phyloP scores from a whole-genome alignment of 2,113 vertebrate genomes.

The Ceyx melanurus region DNA sequence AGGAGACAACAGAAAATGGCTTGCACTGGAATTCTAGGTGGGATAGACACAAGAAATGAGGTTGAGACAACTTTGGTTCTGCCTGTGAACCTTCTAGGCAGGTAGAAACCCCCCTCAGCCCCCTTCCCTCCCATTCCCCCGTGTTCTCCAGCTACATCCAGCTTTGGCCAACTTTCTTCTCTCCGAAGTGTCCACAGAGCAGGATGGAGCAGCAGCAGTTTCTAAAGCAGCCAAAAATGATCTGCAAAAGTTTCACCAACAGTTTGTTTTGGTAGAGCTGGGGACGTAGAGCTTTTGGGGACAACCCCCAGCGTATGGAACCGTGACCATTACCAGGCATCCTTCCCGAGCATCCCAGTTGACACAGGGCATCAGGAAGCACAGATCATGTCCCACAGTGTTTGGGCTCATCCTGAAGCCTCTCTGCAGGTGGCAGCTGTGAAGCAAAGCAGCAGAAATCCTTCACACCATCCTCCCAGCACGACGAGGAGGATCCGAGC shows the following conservation, averaged over 20 bases:
- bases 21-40: not conserved
- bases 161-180: not conserved
- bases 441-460: not conserved
- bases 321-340: fast-evolving
- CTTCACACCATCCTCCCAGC: not conserved
- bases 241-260: not conserved
- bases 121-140: not conserved
- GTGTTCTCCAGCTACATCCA: not conserved
- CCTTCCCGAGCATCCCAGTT: not conserved
- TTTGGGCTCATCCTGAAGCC: not conserved
- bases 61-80: not conserved
- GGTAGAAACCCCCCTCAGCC: not conserved
- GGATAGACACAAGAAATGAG: not conserved
- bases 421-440: not conserved
- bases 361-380: not conserved
- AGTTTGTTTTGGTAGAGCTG: not conserved
- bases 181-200: not conserved
- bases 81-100: not conserved
- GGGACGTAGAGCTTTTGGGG: not conserved
- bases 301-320: not conserved
- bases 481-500: not conserved
- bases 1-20: not conserved
- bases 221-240: not conserved
- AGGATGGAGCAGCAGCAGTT: not conserved
- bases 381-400: fast-evolving